Evolutionary conservation across 1,140 invertebrate species (phyloP).

Genomic region (Cecropterus lyciades): DNA sequence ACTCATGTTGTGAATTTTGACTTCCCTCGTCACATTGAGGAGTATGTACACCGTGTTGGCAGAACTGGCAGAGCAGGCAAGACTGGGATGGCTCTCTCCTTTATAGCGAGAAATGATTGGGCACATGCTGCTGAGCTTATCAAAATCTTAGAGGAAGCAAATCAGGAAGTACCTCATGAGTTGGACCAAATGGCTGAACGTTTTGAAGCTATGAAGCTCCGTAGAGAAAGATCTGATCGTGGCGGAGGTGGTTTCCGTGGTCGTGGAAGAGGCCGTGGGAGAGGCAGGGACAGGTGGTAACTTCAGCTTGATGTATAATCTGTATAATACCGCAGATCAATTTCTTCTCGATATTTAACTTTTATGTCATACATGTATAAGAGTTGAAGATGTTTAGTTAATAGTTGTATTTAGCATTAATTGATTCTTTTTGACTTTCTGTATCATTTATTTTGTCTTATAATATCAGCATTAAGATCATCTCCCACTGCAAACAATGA

Average conservation of each 20-base stretch:
- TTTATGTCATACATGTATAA: too few relatives aligned
- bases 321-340: too few relatives aligned
- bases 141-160: conserved; percentile 91
- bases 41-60: conserved; percentile 95
- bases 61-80: conserved; percentile 94
- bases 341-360: background rate
- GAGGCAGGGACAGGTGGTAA: conserved; percentile 44
- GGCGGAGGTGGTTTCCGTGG: conserved; percentile 62
- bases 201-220: conserved; percentile 87
- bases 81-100: conserved; percentile 91
- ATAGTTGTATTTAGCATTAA: too few relatives aligned
- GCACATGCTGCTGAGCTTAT: conserved; percentile 92
- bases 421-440: too few relatives aligned
- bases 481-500: too few relatives aligned
- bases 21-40: conserved; percentile 95
- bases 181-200: conserved; percentile 89
- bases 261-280: conserved; percentile 49
- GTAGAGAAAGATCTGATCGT: conserved; percentile 78
- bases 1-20: conserved; percentile 94
- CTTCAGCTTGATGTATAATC: conserved; percentile 2
- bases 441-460: too few relatives aligned
- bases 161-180: conserved; percentile 90
- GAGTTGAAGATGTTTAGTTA: too few relatives aligned
- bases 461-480: too few relatives aligned
- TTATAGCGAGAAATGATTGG: conserved; percentile 93